These are phyloP conservation scores for Osmerus eperlanus DNA, from an alignment of 2,113 vertebrate species.

Conservation along the genomic window DNA sequence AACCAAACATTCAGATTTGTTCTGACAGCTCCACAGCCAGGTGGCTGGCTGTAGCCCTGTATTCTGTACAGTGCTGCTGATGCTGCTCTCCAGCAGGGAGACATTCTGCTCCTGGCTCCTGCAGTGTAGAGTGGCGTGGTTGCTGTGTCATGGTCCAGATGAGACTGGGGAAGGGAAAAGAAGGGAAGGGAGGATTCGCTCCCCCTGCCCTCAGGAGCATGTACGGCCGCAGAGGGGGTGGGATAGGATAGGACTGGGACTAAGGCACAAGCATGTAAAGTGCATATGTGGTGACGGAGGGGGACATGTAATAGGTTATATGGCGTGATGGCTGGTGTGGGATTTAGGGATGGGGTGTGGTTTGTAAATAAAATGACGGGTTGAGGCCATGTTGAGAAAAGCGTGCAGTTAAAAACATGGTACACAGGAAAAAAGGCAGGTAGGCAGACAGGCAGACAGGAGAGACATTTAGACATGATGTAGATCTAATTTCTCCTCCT, in stretches of 20 bases:
- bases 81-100: neutral
- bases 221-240: neutral
- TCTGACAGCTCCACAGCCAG: too few species aligned
- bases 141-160: slow-evolving; percentile 71
- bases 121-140: slow-evolving; percentile 41
- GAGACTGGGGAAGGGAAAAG: slow-evolving; percentile 49
- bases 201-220: neutral
- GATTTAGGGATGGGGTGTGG: slow-evolving; percentile 13
- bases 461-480: too few species aligned
- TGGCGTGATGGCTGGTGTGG: slow-evolving; percentile 10
- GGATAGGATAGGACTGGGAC: neutral
- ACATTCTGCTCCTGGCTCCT: slow-evolving; percentile 35
- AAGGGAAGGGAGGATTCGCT: neutral
- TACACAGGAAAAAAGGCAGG: too few species aligned
- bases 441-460: too few species aligned
- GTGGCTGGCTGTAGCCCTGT: too few species aligned
- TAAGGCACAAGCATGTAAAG: neutral
- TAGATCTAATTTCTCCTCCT: too few species aligned
- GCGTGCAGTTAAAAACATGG: too few species aligned
- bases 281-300: too few species aligned
- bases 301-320: neutral
- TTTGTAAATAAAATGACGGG: too few species aligned
- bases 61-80: too few species aligned
- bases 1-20: too few species aligned
- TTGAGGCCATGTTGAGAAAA: too few species aligned